phyloP scores from a whole-genome alignment of 2,797 vertebrate species.

The Schizothorax lantsangensis region DNA sequence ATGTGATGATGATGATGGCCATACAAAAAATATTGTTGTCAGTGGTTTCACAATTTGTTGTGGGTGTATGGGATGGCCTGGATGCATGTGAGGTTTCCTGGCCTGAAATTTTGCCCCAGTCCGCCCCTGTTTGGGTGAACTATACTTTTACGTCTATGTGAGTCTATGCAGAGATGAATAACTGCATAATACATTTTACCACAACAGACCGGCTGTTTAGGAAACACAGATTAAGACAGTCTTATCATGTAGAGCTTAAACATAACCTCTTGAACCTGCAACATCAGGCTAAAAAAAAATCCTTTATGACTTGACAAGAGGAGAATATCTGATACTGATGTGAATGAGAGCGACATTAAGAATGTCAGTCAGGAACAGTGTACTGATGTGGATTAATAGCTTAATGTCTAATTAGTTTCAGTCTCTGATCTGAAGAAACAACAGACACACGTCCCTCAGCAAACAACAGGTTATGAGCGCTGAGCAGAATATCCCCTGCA shows the following conservation, averaged over 20 bases:
- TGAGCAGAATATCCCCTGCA: slow-evolving; percentile 1
- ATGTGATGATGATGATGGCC: too few species aligned
- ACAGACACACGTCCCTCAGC: slow-evolving; percentile 3
- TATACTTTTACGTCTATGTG: background rate
- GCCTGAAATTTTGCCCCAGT: too few species aligned
- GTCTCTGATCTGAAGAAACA: slow-evolving; percentile 32
- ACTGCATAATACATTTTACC: background rate
- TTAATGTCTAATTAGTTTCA: slow-evolving; percentile 23
- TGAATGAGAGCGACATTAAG: background rate
- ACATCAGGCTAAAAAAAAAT: background rate
- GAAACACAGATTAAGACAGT: background rate
- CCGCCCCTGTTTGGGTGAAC: too few species aligned
- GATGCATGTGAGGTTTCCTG: too few species aligned
- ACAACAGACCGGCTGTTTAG: background rate
- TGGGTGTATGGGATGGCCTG: too few species aligned
- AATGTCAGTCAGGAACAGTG: slow-evolving; percentile 23
- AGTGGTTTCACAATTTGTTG: too few species aligned
- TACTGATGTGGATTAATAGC: slow-evolving; percentile 15
- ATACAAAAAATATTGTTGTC: too few species aligned
- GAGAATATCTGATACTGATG: background rate
- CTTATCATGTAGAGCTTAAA: background rate
- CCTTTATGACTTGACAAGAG: background rate
- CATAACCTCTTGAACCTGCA: background rate
- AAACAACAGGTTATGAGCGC: slow-evolving; percentile 24
- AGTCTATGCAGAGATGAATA: background rate